A percentile compares a stretch with the other conserved stretches of the same genome.
Conservation (phyloP, 2,888 invertebrate genomes). For the Erannis defoliaria region DNA sequence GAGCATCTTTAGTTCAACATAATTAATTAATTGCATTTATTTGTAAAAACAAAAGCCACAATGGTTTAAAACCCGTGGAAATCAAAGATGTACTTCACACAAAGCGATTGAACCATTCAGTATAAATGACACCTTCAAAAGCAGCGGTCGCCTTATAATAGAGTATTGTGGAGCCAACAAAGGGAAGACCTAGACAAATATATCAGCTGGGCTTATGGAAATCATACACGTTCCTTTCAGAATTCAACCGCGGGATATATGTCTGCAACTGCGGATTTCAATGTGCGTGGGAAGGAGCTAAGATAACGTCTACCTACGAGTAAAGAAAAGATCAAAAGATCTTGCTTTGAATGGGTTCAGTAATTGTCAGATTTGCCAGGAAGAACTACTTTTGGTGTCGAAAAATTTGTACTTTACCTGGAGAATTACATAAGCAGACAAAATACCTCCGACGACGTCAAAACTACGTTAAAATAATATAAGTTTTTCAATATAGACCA, state of each 20-base stretch:
- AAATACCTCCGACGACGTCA: neutral
- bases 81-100: slow-evolving; percentile 19
- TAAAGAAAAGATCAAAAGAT: slow-evolving; percentile 22
- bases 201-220: slow-evolving; percentile 64
- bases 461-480: neutral
- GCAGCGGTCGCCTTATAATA: slow-evolving; percentile 54
- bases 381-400: neutral
- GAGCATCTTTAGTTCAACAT: neutral
- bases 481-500: too few relatives aligned
- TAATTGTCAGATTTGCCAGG: slow-evolving; percentile 1
- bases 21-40: neutral
- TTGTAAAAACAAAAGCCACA: slow-evolving; percentile 12
- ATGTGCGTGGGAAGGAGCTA: slow-evolving; percentile 27
- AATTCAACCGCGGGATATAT: slow-evolving; percentile 49
- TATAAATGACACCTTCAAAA: slow-evolving; percentile 47
- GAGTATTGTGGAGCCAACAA: slow-evolving; percentile 63
- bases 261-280: slow-evolving; percentile 29
- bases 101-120: slow-evolving; percentile 34
- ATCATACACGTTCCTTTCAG: slow-evolving; percentile 58
- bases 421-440: neutral
- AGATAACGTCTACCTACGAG: slow-evolving; percentile 29
- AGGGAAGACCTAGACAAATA: slow-evolving; percentile 69
- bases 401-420: neutral
- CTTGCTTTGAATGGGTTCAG: slow-evolving; percentile 4
- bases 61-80: slow-evolving; percentile 15